phyloP scores from a whole-genome alignment of 2,113 vertebrate species.

The Montifringilla adamsi region DNA sequence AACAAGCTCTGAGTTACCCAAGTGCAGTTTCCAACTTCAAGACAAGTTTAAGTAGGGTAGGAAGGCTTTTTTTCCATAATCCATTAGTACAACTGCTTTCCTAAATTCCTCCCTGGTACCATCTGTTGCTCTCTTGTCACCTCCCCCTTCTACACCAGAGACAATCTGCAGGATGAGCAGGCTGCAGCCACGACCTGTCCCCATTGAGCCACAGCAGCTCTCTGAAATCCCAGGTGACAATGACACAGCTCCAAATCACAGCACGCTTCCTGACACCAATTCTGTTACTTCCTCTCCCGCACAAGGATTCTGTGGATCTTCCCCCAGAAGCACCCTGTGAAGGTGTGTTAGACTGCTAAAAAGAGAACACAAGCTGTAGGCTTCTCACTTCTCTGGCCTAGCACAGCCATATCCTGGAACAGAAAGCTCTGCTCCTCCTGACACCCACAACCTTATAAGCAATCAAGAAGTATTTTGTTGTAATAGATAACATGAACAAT shows the following conservation, averaged over 20 bases:
- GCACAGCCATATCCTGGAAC: background rate
- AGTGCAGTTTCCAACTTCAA: background rate
- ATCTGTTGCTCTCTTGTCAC: background rate
- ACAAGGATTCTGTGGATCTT: rapidly evolving
- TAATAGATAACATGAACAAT: background rate
- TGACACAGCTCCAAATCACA: background rate
- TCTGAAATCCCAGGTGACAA: background rate
- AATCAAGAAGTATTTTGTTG: background rate
- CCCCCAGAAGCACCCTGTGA: background rate
- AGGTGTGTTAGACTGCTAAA: background rate
- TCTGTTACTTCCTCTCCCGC: background rate
- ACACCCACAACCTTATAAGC: background rate
- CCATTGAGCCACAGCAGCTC: background rate
- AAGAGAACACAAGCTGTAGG: background rate
- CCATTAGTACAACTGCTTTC: background rate
- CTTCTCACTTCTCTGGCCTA: background rate
- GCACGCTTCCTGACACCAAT: rapidly evolving
- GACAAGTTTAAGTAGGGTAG: background rate
- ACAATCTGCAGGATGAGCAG: rapidly evolving
- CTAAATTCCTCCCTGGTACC: background rate
- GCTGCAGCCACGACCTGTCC: background rate
- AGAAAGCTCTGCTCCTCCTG: background rate
- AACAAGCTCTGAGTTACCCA: background rate
- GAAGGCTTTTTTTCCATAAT: background rate
- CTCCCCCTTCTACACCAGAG: background rate